Percentiles rank a stretch among this genome's conserved stretches.
Conservation (phyloP, 2,113 vertebrate species). For the Pongo abelii region DNA sequence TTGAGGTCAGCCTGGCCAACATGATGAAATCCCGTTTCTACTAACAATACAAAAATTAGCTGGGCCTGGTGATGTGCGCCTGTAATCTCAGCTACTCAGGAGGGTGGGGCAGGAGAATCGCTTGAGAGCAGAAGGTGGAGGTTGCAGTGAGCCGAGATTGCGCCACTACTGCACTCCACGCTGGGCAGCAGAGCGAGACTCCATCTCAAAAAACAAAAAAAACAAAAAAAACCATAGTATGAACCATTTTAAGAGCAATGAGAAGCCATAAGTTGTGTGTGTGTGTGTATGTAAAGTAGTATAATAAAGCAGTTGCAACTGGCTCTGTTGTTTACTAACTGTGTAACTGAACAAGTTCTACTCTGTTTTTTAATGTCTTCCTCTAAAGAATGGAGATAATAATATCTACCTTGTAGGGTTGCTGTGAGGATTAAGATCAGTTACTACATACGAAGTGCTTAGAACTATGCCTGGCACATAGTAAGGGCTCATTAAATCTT, state of each 20-base stretch:
- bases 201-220: no score
- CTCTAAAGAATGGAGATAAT: neutral
- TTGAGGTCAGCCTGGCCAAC: no score
- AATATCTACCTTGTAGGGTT: neutral
- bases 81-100: no score
- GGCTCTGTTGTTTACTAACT: neutral
- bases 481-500: neutral
- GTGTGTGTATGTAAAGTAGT: neutral
- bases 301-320: neutral
- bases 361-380: conserved; percentile 3
- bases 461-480: neutral
- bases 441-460: neutral
- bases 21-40: no score
- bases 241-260: neutral
- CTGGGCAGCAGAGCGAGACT: no score
- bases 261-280: neutral
- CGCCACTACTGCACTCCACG: no score
- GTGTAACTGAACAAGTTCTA: neutral
- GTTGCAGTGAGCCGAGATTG: no score
- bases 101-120: no score
- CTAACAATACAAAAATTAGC: no score
- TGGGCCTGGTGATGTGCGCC: no score
- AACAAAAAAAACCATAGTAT: neutral
- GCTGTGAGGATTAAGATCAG: neutral
- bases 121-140: no score